Evolutionary conservation across 2,113 vertebrate species (phyloP).

Genomic region (Scophthalmus maximus): DNA sequence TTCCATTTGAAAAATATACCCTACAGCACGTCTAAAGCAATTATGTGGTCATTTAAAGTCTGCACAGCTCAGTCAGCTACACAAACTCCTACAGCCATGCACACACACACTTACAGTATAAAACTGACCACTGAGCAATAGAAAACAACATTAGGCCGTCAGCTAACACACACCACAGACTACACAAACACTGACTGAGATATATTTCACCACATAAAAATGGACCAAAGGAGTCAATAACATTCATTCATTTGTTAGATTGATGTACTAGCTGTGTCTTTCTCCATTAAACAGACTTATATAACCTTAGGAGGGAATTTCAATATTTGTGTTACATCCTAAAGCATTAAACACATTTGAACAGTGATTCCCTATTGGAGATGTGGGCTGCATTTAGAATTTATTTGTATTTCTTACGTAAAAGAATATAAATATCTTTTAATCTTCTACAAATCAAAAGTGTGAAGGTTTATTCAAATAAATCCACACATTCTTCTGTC

Average conservation of each 20-base stretch:
- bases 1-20: neutral
- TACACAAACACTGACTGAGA: conserved; percentile 5
- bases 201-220: neutral
- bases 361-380: neutral
- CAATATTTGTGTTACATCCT: too few species aligned
- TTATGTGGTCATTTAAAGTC: neutral
- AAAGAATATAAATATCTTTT: conserved; percentile 3
- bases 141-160: neutral
- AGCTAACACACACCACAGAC: neutral
- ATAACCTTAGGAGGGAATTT: neutral
- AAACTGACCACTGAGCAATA: neutral
- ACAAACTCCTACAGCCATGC: neutral
- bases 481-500: neutral
- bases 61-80: neutral
- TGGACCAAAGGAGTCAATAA: conserved; percentile 7
- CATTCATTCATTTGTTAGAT: conserved; percentile 2
- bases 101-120: neutral
- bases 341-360: neutral
- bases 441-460: neutral
- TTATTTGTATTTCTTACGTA: neutral
- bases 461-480: neutral
- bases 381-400: neutral
- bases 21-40: neutral
- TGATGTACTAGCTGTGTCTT: neutral
- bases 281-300: neutral